Conservation (phyloP, 64 coral and sea anemone species). For the Stichodactyla mertensii region DNA sequence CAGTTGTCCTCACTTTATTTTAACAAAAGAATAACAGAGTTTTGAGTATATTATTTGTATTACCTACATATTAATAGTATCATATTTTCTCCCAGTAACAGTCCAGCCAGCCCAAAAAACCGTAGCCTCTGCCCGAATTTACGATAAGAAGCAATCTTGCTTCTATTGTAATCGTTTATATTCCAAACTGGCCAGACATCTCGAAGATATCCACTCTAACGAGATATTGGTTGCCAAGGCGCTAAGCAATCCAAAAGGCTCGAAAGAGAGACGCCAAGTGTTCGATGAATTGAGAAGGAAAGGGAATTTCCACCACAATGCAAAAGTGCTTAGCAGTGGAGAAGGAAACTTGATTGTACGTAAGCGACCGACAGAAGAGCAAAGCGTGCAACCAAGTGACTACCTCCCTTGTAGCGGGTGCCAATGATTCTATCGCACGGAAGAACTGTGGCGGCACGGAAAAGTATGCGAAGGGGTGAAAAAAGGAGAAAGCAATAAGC, state of each 20-base stretch:
- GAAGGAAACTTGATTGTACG: background rate
- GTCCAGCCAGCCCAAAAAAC: background rate
- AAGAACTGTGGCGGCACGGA: background rate
- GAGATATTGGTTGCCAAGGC: background rate
- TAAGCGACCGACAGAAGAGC: background rate
- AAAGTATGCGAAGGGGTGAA: too few species aligned
- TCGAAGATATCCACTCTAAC: background rate
- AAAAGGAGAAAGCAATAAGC: too few species aligned
- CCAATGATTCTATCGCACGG: background rate
- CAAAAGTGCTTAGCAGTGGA: background rate
- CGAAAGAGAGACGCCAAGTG: background rate
- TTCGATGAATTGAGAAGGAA: background rate
- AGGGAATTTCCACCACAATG: background rate
- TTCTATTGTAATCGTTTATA: background rate
- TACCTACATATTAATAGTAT: background rate
- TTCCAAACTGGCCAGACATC: background rate
- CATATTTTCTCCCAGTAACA: background rate
- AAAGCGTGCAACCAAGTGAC: background rate
- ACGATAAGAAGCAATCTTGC: background rate
- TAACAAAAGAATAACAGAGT: too few species aligned
- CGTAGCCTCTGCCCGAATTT: background rate
- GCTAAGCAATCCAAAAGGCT: background rate
- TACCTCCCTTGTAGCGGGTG: background rate
- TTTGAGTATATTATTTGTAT: too few species aligned
- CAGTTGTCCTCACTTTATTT: too few species aligned